These are phyloP conservation scores for Silurus meridionalis DNA, from an alignment of 2,113 vertebrate species.

Conservation along the genomic window DNA sequence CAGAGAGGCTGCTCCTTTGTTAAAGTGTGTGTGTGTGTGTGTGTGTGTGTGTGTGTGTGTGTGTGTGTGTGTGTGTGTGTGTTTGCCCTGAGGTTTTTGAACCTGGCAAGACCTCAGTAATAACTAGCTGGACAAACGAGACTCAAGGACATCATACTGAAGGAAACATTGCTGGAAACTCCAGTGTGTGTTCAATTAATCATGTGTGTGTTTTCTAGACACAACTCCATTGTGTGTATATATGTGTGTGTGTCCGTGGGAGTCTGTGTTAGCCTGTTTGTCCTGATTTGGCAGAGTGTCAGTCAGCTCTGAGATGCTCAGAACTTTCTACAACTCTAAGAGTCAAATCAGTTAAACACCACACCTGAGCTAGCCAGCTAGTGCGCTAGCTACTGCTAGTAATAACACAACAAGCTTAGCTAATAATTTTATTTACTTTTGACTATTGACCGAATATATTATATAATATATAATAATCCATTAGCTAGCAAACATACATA, in stretches of 20 bases:
- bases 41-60: constrained; percentile 36
- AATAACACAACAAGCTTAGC: no score
- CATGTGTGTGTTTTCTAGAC: constrained; percentile 11
- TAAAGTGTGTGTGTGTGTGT: constrained; percentile 35
- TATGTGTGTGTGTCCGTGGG: constrained; percentile 22
- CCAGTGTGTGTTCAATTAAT: constrained; percentile 24
- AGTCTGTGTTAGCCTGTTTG: background rate
- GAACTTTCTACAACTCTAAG: background rate
- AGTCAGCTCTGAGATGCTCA: background rate
- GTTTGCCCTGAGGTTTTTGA: constrained; percentile 26
- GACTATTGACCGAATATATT: no score
- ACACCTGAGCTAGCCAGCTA: background rate
- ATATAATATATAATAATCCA: no score
- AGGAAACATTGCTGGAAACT: constrained; percentile 29
- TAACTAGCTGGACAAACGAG: constrained; percentile 6
- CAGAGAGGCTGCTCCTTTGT: constrained; percentile 38
- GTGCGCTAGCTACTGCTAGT: background rate
- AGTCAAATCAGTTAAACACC: background rate
- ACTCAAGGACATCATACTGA: constrained; percentile 26
- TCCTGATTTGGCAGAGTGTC: background rate
- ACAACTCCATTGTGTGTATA: background rate
- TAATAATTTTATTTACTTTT: background rate
- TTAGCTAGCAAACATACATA: no score
- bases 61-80: constrained; percentile 26
- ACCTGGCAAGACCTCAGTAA: constrained; percentile 14